Base-by-base conservation (phyloP, 2,797 vertebrate species). In the Erpetoichthys calabaricus region DNA sequence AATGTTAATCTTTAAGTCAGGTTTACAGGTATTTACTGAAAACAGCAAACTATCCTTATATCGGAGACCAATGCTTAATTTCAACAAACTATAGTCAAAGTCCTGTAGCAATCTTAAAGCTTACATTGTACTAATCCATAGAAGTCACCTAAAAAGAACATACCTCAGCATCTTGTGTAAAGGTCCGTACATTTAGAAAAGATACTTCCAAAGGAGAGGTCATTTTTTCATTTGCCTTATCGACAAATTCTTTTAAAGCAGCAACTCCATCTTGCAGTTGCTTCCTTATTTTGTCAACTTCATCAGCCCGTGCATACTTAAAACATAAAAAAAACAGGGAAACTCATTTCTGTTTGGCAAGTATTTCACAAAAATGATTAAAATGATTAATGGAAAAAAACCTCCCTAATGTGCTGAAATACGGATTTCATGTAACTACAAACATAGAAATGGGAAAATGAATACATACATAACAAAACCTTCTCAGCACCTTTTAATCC, bases 291-390 rank as follows among this genome's bases (percentile, higher is more conserved):
- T 90, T 92, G 71, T 96, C 94, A 58, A 93, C 67, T 70, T 99
- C 95, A 56, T 98, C 95, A 44, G 89, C 91, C 69, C 90, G 80
- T 60, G 92, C 95, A 63, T 97, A 98, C 96, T 99, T 66, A 4
- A 25, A 25, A 25, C 25, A 25, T 25, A 25, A 25, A 25, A 25
- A 25, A 25, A 25, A 25, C 2, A 25, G 25, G 25, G 25, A 25
- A 25, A 25, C 25, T 25, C 25, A 25, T 25, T 25, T 25, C 25
- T 25, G 25, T 25, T 25, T 25, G 41, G 10, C 10, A 8, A 25
- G 10, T 9, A 6, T 3, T 61, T 42, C 45, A 57, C 4, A 6
- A 43, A 63, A 60, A 60, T 51, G 3, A 45, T 3, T 47, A 44
- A 3, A 62, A 65, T 4, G 3, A 56, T 58, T 55, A 41, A 57